phyloP scores from a whole-genome alignment of 1,140 invertebrate genomes.

The Drosophila prosaltans region DNA sequence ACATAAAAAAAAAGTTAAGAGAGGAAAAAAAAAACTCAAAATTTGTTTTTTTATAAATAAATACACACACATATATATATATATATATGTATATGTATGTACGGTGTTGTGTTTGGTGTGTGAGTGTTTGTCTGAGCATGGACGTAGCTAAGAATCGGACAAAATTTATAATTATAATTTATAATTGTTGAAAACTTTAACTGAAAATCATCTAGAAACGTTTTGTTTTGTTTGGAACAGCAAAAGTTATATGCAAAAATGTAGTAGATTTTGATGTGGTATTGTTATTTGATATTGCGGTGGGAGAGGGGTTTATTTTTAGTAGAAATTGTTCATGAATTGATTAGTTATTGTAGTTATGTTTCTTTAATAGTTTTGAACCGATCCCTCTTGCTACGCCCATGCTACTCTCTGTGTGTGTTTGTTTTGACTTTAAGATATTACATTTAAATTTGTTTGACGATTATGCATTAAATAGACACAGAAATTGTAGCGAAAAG shows the following conservation, averaged over 20 bases:
- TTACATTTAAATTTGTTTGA: slow-evolving; percentile 59
- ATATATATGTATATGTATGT: slow-evolving; percentile 26
- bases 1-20: slow-evolving; percentile 38
- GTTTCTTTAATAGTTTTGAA: too few relatives aligned
- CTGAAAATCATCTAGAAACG: too few relatives aligned
- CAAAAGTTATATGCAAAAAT: not conserved
- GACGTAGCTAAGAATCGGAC: too few relatives aligned
- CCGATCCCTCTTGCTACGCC: not conserved
- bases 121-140: slow-evolving; percentile 9
- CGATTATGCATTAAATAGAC: slow-evolving; percentile 54
- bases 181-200: too few relatives aligned
- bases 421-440: slow-evolving; percentile 27
- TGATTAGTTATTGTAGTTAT: not conserved
- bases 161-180: too few relatives aligned
- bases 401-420: not conserved
- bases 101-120: slow-evolving; percentile 11
- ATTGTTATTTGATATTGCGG: not conserved
- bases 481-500: slow-evolving; percentile 75
- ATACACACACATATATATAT: slow-evolving; percentile 27
- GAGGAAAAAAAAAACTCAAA: slow-evolving; percentile 31
- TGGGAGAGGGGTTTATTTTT: not conserved
- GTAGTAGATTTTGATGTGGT: not conserved
- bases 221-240: too few relatives aligned
- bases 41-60: slow-evolving; percentile 28
- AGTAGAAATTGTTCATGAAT: not conserved